phyloP scores from a whole-genome alignment of 2,888 invertebrate genomes.

The Melinopterus prodromus region DNA sequence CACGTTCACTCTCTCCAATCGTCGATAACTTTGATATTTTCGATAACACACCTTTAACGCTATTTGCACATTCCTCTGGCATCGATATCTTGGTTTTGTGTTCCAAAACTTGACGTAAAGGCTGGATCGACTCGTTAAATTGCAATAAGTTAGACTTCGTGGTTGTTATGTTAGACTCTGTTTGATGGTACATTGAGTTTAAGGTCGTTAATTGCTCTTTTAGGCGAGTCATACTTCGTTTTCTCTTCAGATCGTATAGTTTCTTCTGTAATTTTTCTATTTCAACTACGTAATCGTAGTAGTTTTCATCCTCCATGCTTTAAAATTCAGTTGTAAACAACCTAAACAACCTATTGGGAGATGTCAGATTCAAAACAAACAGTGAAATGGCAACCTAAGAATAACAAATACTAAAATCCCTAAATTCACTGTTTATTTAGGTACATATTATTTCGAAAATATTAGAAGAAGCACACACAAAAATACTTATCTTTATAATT shows the following conservation, averaged over 20 bases:
- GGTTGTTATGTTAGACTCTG: not conserved
- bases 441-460: not conserved
- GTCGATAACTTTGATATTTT: not conserved
- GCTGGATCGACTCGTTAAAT: constrained; percentile 14
- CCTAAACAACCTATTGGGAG: not conserved
- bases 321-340: not conserved
- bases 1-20: not conserved
- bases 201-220: constrained; percentile 24
- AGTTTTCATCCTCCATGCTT: constrained; percentile 29
- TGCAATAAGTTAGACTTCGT: constrained; percentile 15
- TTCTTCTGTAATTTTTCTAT: constrained; percentile 20
- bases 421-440: not conserved
- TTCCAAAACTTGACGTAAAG: constrained; percentile 20
- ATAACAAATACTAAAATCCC: not conserved
- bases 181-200: constrained; percentile 14
- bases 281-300: constrained; percentile 28
- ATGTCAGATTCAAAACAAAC: not conserved
- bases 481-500: not conserved
- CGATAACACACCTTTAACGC: constrained; percentile 28
- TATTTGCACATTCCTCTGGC: constrained; percentile 30
- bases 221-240: constrained; percentile 20
- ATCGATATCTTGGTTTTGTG: constrained; percentile 27
- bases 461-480: not conserved
- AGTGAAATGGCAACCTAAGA: not conserved
- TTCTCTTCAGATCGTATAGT: constrained; percentile 24